These are phyloP conservation scores for Tor tambroides DNA, from an alignment of 2,113 vertebrate species.

Conservation along the genomic window DNA sequence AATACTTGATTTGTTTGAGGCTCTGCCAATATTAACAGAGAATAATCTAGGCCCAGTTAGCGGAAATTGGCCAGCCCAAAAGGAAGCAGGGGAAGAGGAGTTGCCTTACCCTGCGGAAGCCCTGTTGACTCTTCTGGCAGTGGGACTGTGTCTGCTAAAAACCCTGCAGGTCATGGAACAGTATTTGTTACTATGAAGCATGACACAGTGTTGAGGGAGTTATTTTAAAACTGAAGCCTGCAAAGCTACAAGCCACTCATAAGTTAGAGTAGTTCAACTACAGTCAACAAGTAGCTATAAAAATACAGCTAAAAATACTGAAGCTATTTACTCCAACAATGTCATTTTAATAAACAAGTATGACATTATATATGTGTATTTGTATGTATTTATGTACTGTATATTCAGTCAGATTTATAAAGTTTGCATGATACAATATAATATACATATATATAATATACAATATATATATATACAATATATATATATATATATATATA, in stretches of 20 bases:
- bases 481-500: no score
- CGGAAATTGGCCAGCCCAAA: slow-evolving; percentile 50
- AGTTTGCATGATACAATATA: no score
- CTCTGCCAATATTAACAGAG: slow-evolving; percentile 61
- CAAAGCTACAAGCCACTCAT: background rate
- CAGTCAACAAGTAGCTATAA: no score
- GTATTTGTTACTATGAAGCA: background rate
- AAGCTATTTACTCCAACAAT: no score
- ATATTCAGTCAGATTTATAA: no score
- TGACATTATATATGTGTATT: no score
- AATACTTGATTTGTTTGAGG: slow-evolving; percentile 58
- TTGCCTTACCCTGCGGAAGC: slow-evolving; percentile 30
- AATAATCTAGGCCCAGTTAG: slow-evolving; percentile 50
- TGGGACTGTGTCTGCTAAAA: background rate
- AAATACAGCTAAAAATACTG: no score
- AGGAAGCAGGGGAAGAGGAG: slow-evolving; percentile 43
- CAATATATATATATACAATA: no score
- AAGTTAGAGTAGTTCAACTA: background rate
- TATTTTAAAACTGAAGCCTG: background rate
- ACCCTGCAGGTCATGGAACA: background rate
- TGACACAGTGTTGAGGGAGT: background rate
- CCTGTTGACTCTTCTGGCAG: slow-evolving; percentile 17
- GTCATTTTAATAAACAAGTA: no score
- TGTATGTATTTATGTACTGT: no score
- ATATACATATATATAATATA: no score